Evolutionary conservation across 2,888 invertebrate genomes (phyloP), one percentile per base, ranked within the genome.

Genomic region (Hylaea fasciaria): DNA sequence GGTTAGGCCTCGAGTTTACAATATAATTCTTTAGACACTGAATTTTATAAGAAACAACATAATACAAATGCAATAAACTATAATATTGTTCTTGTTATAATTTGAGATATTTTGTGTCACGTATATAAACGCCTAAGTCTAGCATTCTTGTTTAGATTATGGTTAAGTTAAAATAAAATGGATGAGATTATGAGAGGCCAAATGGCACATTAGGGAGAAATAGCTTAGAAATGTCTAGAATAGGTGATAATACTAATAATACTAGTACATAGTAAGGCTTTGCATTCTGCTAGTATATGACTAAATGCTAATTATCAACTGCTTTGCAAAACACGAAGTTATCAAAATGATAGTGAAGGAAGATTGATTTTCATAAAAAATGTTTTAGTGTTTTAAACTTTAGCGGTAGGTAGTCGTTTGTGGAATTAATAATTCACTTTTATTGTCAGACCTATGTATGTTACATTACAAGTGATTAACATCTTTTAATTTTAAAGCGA

Each of bases 151-250:
- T 32, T 1, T 37, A 12, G 37, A 12, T 37, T 37, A 3, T 11
- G 2, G 10, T 37, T 4, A 37, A 10, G 32, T 8, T 37, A 3
- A 0, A 51, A 44, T 16, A 46, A 16, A 53, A 40, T 7, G 13
- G 12, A 50, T 41, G 32, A 37, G 57, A 46, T 13, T 41, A 56
- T 47, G 43, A 56, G 48, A 29, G 39, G 57, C 60, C 64, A 51
- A 65, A 45, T 65, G 68, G 61, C 64, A 69, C 66, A 39, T 53
- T 35, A 51, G 64, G 65, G 65, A 68, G 66, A 69, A 59, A 57
- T 52, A 47, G 44, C 32, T 29, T 53, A 45, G 13, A 29, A 51
- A 43, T 32, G 28, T 51, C 45, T 39, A 54, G 17, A 37, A 41
- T 14, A 10, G 9, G 14, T 52, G 17, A 41, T 35, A 35, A 56